Conservation (phyloP, 1,140 invertebrate genomes). For the Drosophila funebris region DNA sequence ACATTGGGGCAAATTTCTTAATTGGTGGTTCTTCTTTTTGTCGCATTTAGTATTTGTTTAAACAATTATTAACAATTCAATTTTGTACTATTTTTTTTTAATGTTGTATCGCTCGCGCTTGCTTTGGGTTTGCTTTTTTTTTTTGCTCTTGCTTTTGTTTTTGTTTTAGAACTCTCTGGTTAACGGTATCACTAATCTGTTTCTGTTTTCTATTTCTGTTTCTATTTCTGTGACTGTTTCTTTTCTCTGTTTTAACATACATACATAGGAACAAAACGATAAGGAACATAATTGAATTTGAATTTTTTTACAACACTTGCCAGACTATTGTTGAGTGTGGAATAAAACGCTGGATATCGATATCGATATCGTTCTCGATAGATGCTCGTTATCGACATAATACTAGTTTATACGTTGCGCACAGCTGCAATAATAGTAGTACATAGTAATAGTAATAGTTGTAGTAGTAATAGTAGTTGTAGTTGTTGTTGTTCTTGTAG, state of each 20-base stretch:
- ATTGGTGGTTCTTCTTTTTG: conserved; percentile 10
- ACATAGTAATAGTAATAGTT: conserved; percentile 19
- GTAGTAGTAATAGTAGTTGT: conserved; percentile 10
- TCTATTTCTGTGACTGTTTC: not conserved
- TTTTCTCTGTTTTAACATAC: conserved; percentile 19
- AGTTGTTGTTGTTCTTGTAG: not conserved
- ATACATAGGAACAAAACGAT: conserved; percentile 76
- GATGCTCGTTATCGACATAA: conserved; percentile 4
- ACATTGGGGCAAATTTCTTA: not conserved
- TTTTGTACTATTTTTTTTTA: conserved; percentile 65
- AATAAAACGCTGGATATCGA: conserved; percentile 22
- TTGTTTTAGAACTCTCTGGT: conserved; percentile 47
- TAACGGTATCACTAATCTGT: conserved; percentile 79
- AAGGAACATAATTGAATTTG: conserved; percentile 81
- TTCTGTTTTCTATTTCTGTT: conserved; percentile 50
- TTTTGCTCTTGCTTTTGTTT: conserved; percentile 5
- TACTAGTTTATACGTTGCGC: conserved; percentile 23
- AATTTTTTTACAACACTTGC: conserved; percentile 69
- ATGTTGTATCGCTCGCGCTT: conserved; percentile 45
- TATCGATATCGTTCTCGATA: conserved; percentile 6
- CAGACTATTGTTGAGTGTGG: conserved; percentile 51
- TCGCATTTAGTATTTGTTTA: conserved; percentile 29
- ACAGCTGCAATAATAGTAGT: conserved; percentile 30
- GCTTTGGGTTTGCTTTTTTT: conserved; percentile 18
- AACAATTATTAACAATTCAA: conserved; percentile 74